These are phyloP conservation scores for Telmatochromis sp. DNA, from an alignment of 2,113 vertebrate genomes.

Conservation along the genomic window DNA sequence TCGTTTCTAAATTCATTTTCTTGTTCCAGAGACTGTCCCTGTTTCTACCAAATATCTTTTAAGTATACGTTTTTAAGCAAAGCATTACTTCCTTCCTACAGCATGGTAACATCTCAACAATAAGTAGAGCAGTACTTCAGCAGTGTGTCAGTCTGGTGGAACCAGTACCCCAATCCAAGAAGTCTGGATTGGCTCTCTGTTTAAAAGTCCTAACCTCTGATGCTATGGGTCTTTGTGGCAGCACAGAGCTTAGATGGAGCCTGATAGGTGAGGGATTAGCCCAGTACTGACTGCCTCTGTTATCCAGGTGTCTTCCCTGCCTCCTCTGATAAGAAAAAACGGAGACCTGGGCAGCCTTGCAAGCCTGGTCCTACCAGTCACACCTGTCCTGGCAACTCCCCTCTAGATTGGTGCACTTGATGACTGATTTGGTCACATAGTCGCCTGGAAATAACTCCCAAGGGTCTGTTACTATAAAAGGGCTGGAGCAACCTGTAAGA, in stretches of 20 bases:
- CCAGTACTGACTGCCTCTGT: not conserved
- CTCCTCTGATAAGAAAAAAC: not conserved
- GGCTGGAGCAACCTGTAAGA: not conserved
- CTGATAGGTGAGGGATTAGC: not conserved
- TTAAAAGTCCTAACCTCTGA: not conserved
- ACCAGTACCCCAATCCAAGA: not conserved
- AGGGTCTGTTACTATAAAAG: not conserved
- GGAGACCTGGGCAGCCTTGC: not conserved
- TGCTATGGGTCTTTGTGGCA: not conserved
- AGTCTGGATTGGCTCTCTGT: not conserved
- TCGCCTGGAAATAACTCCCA: not conserved
- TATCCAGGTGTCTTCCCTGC: not conserved
- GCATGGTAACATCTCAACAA: not conserved
- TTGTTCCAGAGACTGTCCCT: not conserved
- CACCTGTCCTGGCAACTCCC: not conserved
- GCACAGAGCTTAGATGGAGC: not conserved
- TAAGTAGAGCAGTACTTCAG: not conserved
- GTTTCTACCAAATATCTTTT: not conserved
- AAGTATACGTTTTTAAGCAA: not conserved
- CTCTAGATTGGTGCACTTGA: not conserved
- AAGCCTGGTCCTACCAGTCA: not conserved
- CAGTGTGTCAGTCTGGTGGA: not conserved
- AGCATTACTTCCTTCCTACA: not conserved
- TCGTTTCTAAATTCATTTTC: not conserved
- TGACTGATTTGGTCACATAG: not conserved